Evolutionary conservation across 2,888 invertebrate species (phyloP).

Genomic region (Nomada hirtipes): DNA sequence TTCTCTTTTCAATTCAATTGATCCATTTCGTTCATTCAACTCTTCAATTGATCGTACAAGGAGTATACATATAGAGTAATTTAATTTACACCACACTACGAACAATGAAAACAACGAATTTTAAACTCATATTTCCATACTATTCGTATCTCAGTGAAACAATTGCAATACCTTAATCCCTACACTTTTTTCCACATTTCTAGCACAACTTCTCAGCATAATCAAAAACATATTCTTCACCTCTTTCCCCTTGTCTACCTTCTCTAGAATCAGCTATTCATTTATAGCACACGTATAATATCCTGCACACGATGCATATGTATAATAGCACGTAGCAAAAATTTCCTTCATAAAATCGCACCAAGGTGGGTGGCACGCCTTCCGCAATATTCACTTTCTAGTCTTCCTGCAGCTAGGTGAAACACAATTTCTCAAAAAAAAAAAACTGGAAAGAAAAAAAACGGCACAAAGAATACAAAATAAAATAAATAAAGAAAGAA

Average conservation of each 20-base stretch:
- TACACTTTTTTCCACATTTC: neutral
- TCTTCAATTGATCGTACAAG: too few species aligned
- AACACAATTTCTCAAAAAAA: neutral
- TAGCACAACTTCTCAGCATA: neutral
- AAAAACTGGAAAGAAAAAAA: neutral
- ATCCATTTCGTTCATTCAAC: too few species aligned
- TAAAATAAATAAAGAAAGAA: too few species aligned
- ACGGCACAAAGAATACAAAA: neutral
- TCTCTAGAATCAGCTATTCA: neutral
- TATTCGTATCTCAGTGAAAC: neutral
- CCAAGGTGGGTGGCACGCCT: slow-evolving; percentile 13
- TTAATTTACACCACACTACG: too few species aligned
- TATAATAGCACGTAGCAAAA: slow-evolving; percentile 3
- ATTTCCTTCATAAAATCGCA: neutral
- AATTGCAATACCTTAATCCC: neutral
- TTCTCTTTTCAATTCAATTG: too few species aligned
- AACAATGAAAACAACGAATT: neutral
- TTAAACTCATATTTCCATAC: neutral
- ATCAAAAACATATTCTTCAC: neutral
- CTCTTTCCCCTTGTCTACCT: neutral
- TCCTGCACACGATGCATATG: slow-evolving; percentile 19
- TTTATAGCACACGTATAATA: neutral
- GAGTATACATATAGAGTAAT: too few species aligned
- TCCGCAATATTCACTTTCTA: slow-evolving; percentile 24
- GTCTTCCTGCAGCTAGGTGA: slow-evolving; percentile 4